Base-by-base conservation (phyloP, 2,113 vertebrate genomes). In the Clupea harengus region DNA sequence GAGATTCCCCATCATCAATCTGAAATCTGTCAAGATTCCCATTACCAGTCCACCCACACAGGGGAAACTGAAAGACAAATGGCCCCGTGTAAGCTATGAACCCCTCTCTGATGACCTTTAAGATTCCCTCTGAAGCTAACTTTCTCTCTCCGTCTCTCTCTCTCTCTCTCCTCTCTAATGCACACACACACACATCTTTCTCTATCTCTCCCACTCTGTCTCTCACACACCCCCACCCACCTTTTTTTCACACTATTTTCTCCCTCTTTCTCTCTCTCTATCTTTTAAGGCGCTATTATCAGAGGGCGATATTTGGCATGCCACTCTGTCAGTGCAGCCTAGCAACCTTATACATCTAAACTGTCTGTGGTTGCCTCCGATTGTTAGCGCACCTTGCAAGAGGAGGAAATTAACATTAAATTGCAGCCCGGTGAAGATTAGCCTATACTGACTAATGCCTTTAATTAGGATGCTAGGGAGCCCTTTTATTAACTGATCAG, bases 401-500 rank as follows among this genome's bases (percentile, higher is more conserved):
- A 25, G 17, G 49, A 50, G 52, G 25, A 83, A 87, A 91, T 84
- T 39, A 88, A 83, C 49, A 85, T 64, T 32, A 83, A 81, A 89
- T 52, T 85, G 83, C 84, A 50, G 81, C 32, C 20, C 20, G 84
- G 44, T 2, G 45, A 84, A 86, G 83, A 78, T 83, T 54, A 44
- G 86, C 75, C 25, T 54, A 45, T 82, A 67, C 50, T 9, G 82
- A 87, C 83, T 87, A 87, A 88, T 86, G 75, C 45, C 49, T 82
- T 84, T 87, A 86, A 91, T 91, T 88, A 89, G 87, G 83, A 89
- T 86, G 83, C 86, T n/a, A 80, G n/a, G 39, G 47, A 50, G 52
- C 18, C 80, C 72, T 83, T 67, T 67, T 17, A 49, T 85, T 83
- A 88, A 87, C 85, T 83, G 81, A 86, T 86, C 57, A 81, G 88